These are phyloP conservation scores for Microplitis deprimator DNA, from an alignment of 2,888 invertebrate species.

Conservation along the genomic window DNA sequence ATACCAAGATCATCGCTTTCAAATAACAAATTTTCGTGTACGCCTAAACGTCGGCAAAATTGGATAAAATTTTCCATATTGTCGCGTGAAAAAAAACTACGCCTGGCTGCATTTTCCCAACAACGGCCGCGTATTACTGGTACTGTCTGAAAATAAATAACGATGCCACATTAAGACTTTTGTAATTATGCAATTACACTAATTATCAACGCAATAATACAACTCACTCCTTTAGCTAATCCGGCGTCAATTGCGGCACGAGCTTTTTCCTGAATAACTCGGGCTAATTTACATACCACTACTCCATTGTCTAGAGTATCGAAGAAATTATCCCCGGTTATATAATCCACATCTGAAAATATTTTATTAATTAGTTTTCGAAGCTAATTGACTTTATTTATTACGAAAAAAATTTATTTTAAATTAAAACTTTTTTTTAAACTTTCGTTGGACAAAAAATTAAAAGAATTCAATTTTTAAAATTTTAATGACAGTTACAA, in stretches of 20 bases:
- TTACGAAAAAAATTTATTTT: background rate
- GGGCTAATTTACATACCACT: slow-evolving; percentile 85
- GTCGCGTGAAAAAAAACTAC: slow-evolving; percentile 91
- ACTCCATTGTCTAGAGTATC: slow-evolving; percentile 88
- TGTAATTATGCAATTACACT: background rate
- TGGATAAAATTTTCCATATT: slow-evolving; percentile 91
- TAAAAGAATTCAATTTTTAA: too few relatives aligned
- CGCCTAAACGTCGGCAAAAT: slow-evolving; percentile 87
- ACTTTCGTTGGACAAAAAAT: too few relatives aligned
- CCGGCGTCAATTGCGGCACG: slow-evolving; percentile 78
- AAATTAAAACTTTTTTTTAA: too few relatives aligned
- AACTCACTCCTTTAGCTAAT: slow-evolving; percentile 75
- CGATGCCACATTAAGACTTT: background rate
- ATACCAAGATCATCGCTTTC: slow-evolving; percentile 91
- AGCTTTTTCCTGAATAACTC: slow-evolving; percentile 84
- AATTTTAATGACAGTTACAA: too few relatives aligned
- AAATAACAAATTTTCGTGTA: slow-evolving; percentile 89
- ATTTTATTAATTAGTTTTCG: slow-evolving; percentile 38
- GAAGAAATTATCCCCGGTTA: slow-evolving; percentile 86
- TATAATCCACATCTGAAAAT: slow-evolving; percentile 79
- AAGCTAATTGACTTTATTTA: background rate
- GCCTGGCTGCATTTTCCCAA: slow-evolving; percentile 86
- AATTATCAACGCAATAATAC: background rate
- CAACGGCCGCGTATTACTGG: slow-evolving; percentile 83
- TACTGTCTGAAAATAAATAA: slow-evolving; percentile 73